Conservation (phyloP, 1,140 invertebrate genomes). For the Ips typographus region DNA sequence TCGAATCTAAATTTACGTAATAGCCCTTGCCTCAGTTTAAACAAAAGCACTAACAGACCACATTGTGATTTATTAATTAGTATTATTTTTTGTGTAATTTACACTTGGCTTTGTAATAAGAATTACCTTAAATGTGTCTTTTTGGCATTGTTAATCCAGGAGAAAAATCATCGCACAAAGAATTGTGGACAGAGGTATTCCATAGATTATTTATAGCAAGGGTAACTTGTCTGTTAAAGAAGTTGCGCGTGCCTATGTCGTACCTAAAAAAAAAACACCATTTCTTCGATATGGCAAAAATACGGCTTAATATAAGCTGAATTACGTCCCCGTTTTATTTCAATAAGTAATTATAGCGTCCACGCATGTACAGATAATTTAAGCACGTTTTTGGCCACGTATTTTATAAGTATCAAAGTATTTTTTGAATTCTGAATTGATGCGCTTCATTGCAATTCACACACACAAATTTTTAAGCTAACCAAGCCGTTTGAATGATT, state of each 20-base stretch:
- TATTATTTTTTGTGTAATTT: too few relatives aligned
- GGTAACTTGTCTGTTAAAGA: background rate
- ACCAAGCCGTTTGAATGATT: constrained; percentile 13
- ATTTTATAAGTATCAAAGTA: constrained; percentile 9
- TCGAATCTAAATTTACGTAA: too few relatives aligned
- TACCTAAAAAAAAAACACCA: constrained; percentile 19
- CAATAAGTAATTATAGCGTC: constrained; percentile 16
- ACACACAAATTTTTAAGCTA: too few relatives aligned
- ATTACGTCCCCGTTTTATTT: constrained; percentile 22
- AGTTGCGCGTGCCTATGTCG: constrained; percentile 30
- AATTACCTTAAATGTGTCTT: background rate
- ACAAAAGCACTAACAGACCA: too few relatives aligned
- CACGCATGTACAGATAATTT: constrained; percentile 11
- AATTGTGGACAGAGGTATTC: constrained; percentile 26
- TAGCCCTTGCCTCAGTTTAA: too few relatives aligned
- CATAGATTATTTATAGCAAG: background rate
- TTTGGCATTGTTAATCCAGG: background rate
- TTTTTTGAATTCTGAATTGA: constrained; percentile 14
- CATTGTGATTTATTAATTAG: too few relatives aligned
- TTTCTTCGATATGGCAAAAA: constrained; percentile 43
- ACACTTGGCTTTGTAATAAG: too few relatives aligned
- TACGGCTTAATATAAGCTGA: constrained; percentile 39
- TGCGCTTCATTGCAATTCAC: constrained; percentile 24
- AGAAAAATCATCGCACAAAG: constrained; percentile 26
- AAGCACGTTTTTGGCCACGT: constrained; percentile 17